Conservation (phyloP, 1,140 invertebrate genomes). For the Drosophila trapezifrons region DNA sequence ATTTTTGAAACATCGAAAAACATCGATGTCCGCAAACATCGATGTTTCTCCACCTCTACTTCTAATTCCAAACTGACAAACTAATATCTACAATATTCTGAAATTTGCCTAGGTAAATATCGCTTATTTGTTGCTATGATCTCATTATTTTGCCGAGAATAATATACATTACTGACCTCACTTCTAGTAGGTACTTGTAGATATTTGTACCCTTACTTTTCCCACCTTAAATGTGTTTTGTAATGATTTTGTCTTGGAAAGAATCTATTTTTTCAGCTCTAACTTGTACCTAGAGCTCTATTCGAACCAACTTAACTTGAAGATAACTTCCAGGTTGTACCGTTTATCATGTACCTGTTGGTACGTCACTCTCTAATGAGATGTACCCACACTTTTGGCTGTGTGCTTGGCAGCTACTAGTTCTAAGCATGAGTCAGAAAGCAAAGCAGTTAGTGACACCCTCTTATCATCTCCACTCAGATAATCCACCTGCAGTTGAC, state of each 20-base stretch:
- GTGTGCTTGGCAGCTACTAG: too few species aligned
- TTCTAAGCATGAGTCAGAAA: background rate
- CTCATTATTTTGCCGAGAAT: background rate
- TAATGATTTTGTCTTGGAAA: too few species aligned
- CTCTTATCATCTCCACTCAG: background rate
- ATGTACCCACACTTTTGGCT: background rate
- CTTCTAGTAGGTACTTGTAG: too few species aligned
- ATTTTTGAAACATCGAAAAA: too few species aligned
- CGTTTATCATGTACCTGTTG: background rate
- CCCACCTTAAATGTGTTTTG: too few species aligned
- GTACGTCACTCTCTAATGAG: background rate
- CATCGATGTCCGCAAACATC: too few species aligned
- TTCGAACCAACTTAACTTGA: background rate
- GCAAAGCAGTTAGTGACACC: background rate
- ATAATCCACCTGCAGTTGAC: slow-evolving; percentile 26
- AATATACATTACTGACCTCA: background rate
- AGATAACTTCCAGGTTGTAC: background rate
- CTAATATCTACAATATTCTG: too few species aligned
- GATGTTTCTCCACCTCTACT: too few species aligned
- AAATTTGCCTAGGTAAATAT: background rate
- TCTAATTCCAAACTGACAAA: too few species aligned
- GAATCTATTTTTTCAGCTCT: too few species aligned
- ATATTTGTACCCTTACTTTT: too few species aligned
- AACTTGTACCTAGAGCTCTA: background rate
- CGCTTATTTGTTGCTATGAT: background rate